phyloP scores from a whole-genome alignment of 2,888 invertebrate genomes.

The Arenicola marina region DNA sequence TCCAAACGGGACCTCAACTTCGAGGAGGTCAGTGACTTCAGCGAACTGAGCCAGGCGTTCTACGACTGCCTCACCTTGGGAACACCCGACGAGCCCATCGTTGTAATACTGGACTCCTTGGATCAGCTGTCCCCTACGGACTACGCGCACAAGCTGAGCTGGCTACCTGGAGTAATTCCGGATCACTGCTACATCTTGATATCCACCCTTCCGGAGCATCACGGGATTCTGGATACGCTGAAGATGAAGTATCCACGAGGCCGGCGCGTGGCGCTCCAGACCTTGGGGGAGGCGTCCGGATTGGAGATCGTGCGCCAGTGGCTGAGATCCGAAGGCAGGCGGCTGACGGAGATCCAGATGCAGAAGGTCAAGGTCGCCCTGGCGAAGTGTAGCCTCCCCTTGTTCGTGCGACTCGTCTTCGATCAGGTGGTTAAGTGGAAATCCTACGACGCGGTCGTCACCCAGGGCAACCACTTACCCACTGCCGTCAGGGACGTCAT shows the following conservation, averaged over 20 bases:
- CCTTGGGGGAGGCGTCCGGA: conserved; percentile 10
- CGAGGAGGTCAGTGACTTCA: conserved; percentile 8
- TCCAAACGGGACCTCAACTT: background rate
- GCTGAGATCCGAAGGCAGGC: conserved; percentile 69
- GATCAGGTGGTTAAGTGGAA: conserved; percentile 43
- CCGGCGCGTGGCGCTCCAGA: conserved; percentile 73
- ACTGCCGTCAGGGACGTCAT: conserved; percentile 36
- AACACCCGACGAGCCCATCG: conserved; percentile 42
- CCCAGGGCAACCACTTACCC: conserved; percentile 1
- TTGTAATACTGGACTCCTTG: conserved; percentile 46
- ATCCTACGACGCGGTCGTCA: conserved; percentile 34
- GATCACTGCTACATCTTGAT: conserved; percentile 45
- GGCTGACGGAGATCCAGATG: conserved; percentile 35
- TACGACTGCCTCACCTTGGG: conserved; percentile 37
- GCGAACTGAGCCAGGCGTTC: conserved; percentile 40
- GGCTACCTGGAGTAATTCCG: conserved; percentile 47
- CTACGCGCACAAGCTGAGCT: conserved; percentile 45
- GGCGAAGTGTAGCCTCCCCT: conserved; percentile 37
- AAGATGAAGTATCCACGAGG: conserved; percentile 86
- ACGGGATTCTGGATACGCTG: conserved; percentile 65
- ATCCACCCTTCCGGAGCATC: conserved; percentile 38
- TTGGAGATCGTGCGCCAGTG: conserved; percentile 53
- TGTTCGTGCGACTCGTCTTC: conserved; percentile 42
- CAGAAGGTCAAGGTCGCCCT: conserved; percentile 39
- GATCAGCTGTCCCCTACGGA: conserved; percentile 41